Conservation (phyloP, 1,140 invertebrate genomes). For the Procambarus clarkii region DNA sequence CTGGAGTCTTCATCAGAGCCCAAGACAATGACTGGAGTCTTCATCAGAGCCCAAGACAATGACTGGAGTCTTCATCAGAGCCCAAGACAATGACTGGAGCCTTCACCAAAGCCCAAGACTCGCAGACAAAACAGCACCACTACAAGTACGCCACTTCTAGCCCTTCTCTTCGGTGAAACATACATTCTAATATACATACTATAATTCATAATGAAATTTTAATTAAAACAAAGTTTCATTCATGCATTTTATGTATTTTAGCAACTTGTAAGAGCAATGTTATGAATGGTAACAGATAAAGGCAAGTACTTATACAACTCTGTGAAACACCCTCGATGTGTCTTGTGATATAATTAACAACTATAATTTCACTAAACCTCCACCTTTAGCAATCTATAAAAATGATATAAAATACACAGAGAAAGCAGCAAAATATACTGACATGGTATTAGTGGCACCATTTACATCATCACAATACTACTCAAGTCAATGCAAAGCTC, state of each 20-base stretch:
- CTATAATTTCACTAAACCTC: neutral
- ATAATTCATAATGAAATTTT: no score
- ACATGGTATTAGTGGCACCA: neutral
- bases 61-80: no score
- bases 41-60: no score
- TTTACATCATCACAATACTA: neutral
- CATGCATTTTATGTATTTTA: no score
- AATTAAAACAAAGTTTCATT: no score
- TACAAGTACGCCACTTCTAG: neutral
- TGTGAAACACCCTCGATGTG: neutral
- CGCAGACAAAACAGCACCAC: neutral
- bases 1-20: no score
- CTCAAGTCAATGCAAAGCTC: neutral
- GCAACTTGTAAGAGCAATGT: no score
- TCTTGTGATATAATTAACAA: neutral
- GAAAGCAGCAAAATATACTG: no score
- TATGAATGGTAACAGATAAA: neutral
- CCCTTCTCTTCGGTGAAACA: neutral
- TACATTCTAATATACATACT: neutral
- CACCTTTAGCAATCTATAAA: neutral
- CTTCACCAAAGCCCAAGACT: neutral
- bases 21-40: no score
- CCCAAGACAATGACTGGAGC: neutral
- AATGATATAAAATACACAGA: neutral
- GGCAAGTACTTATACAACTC: neutral